These are phyloP conservation scores for Gallinago undulata DNA, from an alignment of 2,113 vertebrate genomes.

Conservation along the genomic window DNA sequence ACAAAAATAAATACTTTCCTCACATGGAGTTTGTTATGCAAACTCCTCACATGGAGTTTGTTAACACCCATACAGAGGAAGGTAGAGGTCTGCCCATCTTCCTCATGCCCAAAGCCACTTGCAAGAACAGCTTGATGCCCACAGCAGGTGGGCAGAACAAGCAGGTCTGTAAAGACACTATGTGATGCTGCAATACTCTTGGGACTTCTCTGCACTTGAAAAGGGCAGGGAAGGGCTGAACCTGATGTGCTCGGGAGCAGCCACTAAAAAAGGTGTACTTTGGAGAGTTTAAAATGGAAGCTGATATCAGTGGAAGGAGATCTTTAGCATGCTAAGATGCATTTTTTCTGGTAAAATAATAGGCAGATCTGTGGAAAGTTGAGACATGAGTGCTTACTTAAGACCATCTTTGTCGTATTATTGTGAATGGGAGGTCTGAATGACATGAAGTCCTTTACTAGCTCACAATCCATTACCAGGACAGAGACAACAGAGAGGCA, in stretches of 20 bases:
- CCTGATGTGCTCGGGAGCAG: not conserved
- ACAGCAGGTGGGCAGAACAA: too few relatives aligned
- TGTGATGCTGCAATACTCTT: not conserved
- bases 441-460: not conserved
- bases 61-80: not conserved
- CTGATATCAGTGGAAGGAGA: accelerated
- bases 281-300: not conserved
- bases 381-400: not conserved
- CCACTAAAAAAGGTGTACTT: not conserved
- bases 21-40: not conserved
- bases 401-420: not conserved
- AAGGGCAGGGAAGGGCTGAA: not conserved
- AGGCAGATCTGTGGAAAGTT: not conserved
- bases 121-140: not conserved
- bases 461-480: not conserved
- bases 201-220: not conserved
- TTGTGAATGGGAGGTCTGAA: not conserved
- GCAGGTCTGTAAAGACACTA: not conserved
- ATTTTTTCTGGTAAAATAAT: not conserved
- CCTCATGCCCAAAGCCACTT: not conserved
- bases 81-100: not conserved
- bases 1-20: not conserved
- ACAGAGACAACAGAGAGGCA: not conserved
- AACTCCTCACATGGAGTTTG: not conserved
- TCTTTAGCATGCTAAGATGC: not conserved